These are phyloP conservation scores for Psittacula echo DNA, from an alignment of 2,797 vertebrate genomes.

Conservation along the genomic window DNA sequence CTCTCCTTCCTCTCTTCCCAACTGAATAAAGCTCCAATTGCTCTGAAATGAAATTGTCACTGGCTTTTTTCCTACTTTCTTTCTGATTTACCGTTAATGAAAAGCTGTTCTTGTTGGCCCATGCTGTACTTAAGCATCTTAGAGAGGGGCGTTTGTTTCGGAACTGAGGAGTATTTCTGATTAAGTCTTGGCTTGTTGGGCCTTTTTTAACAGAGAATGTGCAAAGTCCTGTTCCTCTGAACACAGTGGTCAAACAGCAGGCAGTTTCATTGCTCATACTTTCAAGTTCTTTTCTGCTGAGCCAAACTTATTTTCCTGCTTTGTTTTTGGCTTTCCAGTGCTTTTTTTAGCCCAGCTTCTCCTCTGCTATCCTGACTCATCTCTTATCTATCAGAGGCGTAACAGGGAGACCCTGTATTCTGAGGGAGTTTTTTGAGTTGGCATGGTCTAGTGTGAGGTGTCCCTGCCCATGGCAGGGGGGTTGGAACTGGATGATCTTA, in stretches of 20 bases:
- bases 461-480: too few relatives aligned
- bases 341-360: neutral
- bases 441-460: too few relatives aligned
- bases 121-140: neutral
- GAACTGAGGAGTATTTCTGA: neutral
- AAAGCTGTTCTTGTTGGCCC: neutral
- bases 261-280: neutral
- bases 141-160: neutral
- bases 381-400: neutral
- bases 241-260: neutral
- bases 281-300: neutral
- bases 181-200: neutral
- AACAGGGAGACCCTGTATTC: neutral
- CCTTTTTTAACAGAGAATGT: neutral
- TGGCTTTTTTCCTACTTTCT: neutral
- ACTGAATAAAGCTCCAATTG: neutral
- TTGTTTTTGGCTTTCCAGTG: neutral
- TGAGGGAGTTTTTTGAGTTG: fast-evolving
- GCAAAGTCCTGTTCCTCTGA: neutral
- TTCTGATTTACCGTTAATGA: neutral
- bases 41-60: neutral
- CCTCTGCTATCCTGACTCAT: neutral
- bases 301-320: neutral
- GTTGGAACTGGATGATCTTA: too few relatives aligned
- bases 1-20: neutral